A percentile compares a stretch with the other conserved stretches of the same genome.
phyloP scores from a whole-genome alignment of 2,888 invertebrate genomes.

The Graphium colonna region DNA sequence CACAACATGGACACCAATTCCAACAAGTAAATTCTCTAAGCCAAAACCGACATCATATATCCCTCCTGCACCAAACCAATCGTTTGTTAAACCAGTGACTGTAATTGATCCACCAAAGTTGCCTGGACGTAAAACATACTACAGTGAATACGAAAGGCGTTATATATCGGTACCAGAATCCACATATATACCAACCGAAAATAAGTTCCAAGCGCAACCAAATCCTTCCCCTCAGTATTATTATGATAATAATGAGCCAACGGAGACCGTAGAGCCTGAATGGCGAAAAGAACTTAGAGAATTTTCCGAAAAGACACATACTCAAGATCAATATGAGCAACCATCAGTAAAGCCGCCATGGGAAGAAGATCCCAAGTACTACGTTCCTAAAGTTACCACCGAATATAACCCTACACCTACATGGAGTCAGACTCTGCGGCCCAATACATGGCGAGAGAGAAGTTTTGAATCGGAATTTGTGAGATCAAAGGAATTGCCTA shows the following conservation, averaged over 20 bases:
- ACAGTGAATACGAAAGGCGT: constrained; percentile 73
- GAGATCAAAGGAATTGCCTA: constrained; percentile 64
- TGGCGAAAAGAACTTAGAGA: constrained; percentile 75
- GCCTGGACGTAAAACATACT: constrained; percentile 70
- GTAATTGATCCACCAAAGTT: constrained; percentile 46
- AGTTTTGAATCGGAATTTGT: constrained; percentile 69
- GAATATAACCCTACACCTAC: constrained; percentile 60
- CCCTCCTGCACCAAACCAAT: constrained; percentile 73
- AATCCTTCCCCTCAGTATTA: constrained; percentile 71
- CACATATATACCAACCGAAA: constrained; percentile 65
- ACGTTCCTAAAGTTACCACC: constrained; percentile 44
- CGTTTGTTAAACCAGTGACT: constrained; percentile 60
- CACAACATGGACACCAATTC: constrained; percentile 53
- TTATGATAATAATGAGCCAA: constrained; percentile 66
- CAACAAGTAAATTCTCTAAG: constrained; percentile 53
- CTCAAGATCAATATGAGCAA: constrained; percentile 48
- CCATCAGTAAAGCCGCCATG: constrained; percentile 63
- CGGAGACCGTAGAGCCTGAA: constrained; percentile 61
- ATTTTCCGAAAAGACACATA: constrained; percentile 67
- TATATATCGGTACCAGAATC: constrained; percentile 72
- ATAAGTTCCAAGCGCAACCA: constrained; percentile 65
- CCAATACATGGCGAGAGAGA: constrained; percentile 67
- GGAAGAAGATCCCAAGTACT: constrained; percentile 59
- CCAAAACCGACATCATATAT: constrained; percentile 62
- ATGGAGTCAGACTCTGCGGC: constrained; percentile 73